Conservation (phyloP, 1,140 invertebrate species). For the honey bee (Apis mellifera) region DNA sequence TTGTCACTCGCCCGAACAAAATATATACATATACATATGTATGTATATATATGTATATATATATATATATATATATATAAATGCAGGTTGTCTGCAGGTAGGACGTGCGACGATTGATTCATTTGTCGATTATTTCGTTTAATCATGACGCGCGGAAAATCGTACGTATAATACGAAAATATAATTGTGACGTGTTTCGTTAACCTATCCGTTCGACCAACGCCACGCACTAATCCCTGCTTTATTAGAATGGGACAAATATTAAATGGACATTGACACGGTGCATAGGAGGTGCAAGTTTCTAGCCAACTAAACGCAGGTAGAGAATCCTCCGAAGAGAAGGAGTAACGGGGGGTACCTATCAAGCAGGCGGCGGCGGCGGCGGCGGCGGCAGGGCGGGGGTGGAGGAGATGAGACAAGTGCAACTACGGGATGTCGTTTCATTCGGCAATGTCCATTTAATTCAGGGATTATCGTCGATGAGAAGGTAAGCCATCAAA, state of each 20-base stretch:
- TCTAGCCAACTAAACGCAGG: constrained; percentile 45
- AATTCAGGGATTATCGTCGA: constrained; percentile 74
- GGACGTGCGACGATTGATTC: constrained; percentile 58
- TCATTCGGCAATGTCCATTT: constrained; percentile 79
- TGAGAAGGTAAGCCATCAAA: constrained; percentile 65
- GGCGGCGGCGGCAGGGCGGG: constrained; percentile 1
- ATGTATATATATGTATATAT: too few relatives aligned
- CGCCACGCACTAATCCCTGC: constrained; percentile 70
- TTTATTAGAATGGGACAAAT: constrained; percentile 75
- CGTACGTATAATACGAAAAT: not conserved
- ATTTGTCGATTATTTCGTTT: constrained; percentile 36
- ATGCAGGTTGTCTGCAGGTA: constrained; percentile 43
- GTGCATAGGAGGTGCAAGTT: constrained; percentile 73
- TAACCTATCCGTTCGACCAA: constrained; percentile 74
- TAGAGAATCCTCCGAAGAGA: constrained; percentile 27
- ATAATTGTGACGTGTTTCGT: constrained; percentile 27
- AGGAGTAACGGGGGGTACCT: constrained; percentile 22
- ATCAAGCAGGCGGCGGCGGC: constrained; percentile 56
- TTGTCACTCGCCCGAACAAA: constrained; percentile 51
- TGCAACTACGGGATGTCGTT: constrained; percentile 65
- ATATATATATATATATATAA: constrained; percentile 9
- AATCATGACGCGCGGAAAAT: constrained; percentile 13
- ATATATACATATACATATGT: not conserved
- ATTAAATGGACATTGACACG: constrained; percentile 81
- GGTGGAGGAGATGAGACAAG: constrained; percentile 44